Evolutionary conservation across 2,797 vertebrate genomes (phyloP), one percentile per base, ranked within the genome.

Genomic region (Heteromormyrus szaboi): DNA sequence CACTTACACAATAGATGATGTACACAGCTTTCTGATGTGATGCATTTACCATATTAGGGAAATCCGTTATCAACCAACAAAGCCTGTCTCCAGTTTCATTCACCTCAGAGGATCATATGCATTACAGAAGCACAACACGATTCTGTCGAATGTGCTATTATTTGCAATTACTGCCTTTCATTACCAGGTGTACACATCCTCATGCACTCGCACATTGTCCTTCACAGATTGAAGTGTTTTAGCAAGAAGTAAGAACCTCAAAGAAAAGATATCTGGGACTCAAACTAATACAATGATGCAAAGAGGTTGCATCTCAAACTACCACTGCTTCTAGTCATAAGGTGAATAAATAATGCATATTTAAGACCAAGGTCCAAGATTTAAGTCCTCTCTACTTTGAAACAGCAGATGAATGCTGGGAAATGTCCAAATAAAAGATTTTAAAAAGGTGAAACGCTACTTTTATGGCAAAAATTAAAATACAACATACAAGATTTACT

Each of bases 1-100:
- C 88, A 90, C 65, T 88, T 89, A 90, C 91, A 94, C 88, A 90
- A 92, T 91, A 22, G 48, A 51, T 90, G 90, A 8, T 83, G 72
- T 91, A 88, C 19, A 90, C 87, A 87, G 88, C 17, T 91, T 88
- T 51, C 29, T 91, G 89, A 92, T 91, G 86, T 72, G 86, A 85
- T 88, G 50, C 4, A 14, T 68, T 68, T 62, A 2, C 59, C 22
- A 62, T 25, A 62, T 62, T 29, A 29, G 62, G 11, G 9, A 68
- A 68, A 12, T 68, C 62, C 3, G 62, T 12, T 11, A 65, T 25
- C 62, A 29, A 29, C 25, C 62, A 62, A 62, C n/a, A 25, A 62
- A 62, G 59, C 59, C 22, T 9, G 59, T 62, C 22, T 62, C 59
- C 22, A 68, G 62, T 14, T 33, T 33, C 62, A 68, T 68, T 12